Evolutionary conservation across 2,888 invertebrate species (phyloP).

Genomic region (Eurytoma adleriae): DNA sequence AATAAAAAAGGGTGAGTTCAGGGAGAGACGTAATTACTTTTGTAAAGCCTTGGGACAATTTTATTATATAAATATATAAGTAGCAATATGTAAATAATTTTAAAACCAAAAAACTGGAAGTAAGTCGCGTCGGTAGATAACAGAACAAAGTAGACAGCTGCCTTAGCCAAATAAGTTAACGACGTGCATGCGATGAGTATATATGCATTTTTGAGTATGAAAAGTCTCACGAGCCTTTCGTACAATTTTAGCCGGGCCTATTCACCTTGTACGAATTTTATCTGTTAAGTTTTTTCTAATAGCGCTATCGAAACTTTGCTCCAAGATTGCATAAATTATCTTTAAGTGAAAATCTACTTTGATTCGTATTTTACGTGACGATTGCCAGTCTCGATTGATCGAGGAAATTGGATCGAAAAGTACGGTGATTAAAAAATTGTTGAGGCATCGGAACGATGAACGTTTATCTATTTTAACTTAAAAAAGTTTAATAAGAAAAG

Average conservation of each 20-base stretch:
- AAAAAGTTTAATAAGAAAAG: no score
- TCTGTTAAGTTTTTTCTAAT: neutral
- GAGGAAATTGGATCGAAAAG: no score
- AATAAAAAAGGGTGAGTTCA: slow-evolving; percentile 6
- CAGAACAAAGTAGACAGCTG: slow-evolving; percentile 47
- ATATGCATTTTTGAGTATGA: slow-evolving; percentile 31
- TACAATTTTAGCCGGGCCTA: slow-evolving; percentile 52
- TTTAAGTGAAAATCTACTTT: no score
- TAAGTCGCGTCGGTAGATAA: neutral
- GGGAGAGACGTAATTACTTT: slow-evolving; percentile 27
- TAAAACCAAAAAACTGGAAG: neutral
- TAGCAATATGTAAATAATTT: neutral
- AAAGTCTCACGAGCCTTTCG: slow-evolving; percentile 42
- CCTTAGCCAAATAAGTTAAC: slow-evolving; percentile 47
- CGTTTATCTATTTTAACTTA: no score
- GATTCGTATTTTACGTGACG: no score
- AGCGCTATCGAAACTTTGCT: no score
- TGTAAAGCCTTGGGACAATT: slow-evolving; percentile 12
- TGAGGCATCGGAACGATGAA: no score
- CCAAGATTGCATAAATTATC: neutral
- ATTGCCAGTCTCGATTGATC: no score
- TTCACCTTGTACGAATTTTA: slow-evolving; percentile 5
- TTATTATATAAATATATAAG: neutral
- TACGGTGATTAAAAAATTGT: no score
- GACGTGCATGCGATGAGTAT: slow-evolving; percentile 7